A percentile compares a stretch with the other conserved stretches of the same genome.
phyloP scores from a whole-genome alignment of 2,888 invertebrate genomes.

The Tiphia femorata region DNA sequence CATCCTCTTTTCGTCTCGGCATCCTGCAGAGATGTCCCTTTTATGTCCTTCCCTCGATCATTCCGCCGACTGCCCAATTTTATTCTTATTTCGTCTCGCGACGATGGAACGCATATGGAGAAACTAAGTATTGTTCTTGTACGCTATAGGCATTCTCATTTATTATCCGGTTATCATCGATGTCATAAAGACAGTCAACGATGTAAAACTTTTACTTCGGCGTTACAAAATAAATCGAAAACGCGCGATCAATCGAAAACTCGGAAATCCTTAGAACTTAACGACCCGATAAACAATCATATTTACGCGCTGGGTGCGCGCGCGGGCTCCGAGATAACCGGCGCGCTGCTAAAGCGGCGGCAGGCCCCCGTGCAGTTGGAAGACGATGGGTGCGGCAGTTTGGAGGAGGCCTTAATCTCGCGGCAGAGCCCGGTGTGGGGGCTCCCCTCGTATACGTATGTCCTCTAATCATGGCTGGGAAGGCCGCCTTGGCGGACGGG shows the following conservation, averaged over 20 bases:
- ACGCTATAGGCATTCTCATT: too few species aligned
- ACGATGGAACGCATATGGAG: not conserved
- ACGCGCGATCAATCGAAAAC: too few species aligned
- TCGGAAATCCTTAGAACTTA: too few species aligned
- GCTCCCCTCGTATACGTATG: conserved; percentile 44
- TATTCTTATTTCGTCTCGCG: conserved; percentile 35
- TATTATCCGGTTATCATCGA: too few species aligned
- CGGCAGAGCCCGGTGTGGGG: conserved; percentile 21
- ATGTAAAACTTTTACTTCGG: too few species aligned
- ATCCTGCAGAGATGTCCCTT: conserved; percentile 33
- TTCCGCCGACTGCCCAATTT: conserved; percentile 39
- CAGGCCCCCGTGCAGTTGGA: too few species aligned
- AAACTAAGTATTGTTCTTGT: not conserved
- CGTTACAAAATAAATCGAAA: too few species aligned
- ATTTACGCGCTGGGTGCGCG: too few species aligned
- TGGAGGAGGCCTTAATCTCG: conserved; percentile 44
- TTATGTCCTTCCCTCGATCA: conserved; percentile 33
- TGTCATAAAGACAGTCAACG: too few species aligned
- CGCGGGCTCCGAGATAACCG: too few species aligned
- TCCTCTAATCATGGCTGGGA: conserved; percentile 62
- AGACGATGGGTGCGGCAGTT: conserved; percentile 23
- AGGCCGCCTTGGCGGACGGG: conserved; percentile 54
- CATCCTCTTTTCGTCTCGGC: conserved; percentile 19
- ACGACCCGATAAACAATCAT: too few species aligned
- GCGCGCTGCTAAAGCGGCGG: not conserved